A percentile compares a stretch with the other conserved stretches of the same genome.
These are phyloP conservation scores for Bombus superbus DNA, from an alignment of 1,140 invertebrate genomes.

Conservation along the genomic window DNA sequence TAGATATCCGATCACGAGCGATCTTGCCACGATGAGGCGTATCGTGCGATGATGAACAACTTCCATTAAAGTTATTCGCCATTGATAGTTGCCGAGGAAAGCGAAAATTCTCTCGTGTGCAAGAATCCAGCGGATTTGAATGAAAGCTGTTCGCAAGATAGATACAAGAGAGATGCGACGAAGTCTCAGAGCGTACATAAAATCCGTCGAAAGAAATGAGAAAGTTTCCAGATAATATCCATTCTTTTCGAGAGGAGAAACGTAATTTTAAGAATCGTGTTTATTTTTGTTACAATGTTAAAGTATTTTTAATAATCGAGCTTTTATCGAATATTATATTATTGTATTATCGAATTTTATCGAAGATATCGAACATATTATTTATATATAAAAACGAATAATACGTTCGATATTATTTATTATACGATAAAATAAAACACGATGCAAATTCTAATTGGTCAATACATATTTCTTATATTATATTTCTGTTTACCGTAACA, in stretches of 20 bases:
- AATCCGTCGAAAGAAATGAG: background rate
- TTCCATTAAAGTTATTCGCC: conserved; percentile 40
- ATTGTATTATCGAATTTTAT: too few relatives aligned
- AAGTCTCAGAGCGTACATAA: background rate
- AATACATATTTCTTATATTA: background rate
- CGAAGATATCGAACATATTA: too few relatives aligned
- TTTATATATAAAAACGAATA: too few relatives aligned
- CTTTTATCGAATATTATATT: too few relatives aligned
- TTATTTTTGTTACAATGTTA: background rate
- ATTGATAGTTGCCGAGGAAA: background rate
- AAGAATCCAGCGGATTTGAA: background rate
- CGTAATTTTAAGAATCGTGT: background rate
- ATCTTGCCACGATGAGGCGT: conserved; percentile 2
- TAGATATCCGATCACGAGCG: conserved; percentile 4
- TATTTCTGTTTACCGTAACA: background rate
- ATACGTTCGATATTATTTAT: too few relatives aligned
- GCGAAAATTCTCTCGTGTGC: conserved; percentile 23
- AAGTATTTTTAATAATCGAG: background rate
- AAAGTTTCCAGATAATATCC: too few relatives aligned
- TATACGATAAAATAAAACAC: background rate
- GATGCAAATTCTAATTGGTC: too few relatives aligned
- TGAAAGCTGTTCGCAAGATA: background rate
- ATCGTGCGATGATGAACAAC: conserved; percentile 26
- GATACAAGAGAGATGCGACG: background rate
- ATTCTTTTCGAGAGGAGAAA: background rate